These are phyloP conservation scores for Noctuana brunneofusca DNA, from an alignment of 2,888 invertebrate genomes.

Conservation along the genomic window DNA sequence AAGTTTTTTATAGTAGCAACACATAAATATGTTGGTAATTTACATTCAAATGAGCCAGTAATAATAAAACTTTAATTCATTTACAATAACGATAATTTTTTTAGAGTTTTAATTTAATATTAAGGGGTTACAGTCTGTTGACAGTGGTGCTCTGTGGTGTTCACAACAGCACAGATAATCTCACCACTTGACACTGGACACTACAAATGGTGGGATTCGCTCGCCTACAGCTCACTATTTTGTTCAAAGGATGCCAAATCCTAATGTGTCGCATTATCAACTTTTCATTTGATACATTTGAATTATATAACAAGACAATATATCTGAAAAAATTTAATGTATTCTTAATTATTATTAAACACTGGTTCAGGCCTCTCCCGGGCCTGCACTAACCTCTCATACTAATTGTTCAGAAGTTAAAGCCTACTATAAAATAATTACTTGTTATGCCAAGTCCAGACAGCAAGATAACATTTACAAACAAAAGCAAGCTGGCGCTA, in stretches of 20 bases:
- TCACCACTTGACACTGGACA: conserved; percentile 50
- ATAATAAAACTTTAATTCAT: conserved; percentile 76
- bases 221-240: conserved; percentile 77
- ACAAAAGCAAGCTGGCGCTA: conserved; percentile 25
- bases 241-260: conserved; percentile 68
- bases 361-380: conserved; percentile 70
- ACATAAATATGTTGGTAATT: conserved; percentile 66
- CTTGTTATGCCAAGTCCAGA: conserved; percentile 65
- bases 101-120: conserved; percentile 64
- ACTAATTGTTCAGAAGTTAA: conserved; percentile 67
- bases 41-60: conserved; percentile 77
- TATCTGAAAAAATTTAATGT: conserved; percentile 82
- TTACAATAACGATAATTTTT: conserved; percentile 78
- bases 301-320: conserved; percentile 84
- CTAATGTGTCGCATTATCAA: conserved; percentile 67
- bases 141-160: conserved; percentile 41
- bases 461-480: conserved; percentile 45
- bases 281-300: conserved; percentile 77
- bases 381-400: conserved; percentile 60
- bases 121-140: conserved; percentile 60
- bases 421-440: conserved; percentile 44
- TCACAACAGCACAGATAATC: conserved; percentile 33
- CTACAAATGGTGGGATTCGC: conserved; percentile 65
- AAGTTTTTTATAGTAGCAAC: conserved; percentile 73
- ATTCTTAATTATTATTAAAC: conserved; percentile 76